Evolutionary conservation across 2,888 invertebrate genomes (phyloP).

Genomic region (Trichogramma evanescens): DNA sequence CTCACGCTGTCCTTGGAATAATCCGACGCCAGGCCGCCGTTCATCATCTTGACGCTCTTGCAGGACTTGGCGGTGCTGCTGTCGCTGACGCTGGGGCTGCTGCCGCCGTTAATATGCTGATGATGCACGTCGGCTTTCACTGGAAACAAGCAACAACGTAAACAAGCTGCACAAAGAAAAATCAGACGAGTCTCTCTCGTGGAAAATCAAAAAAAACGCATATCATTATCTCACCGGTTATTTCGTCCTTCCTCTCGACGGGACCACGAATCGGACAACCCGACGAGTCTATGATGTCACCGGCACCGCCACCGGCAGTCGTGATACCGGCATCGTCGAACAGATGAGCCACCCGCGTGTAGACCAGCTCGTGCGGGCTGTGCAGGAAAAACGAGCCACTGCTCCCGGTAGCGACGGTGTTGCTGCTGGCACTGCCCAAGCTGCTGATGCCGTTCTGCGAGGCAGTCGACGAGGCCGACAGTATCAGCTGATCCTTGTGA

Average conservation of each 20-base stretch:
- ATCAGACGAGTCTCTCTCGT: neutral
- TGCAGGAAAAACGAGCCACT: slow-evolving; percentile 70
- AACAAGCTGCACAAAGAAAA: neutral
- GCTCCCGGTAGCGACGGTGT: neutral
- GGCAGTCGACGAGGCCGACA: neutral
- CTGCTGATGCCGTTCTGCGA: neutral
- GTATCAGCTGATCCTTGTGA: neutral
- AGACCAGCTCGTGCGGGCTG: slow-evolving; percentile 70
- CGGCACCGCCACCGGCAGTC: slow-evolving; percentile 22
- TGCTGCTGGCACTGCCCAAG: neutral
- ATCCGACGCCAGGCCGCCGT: slow-evolving; percentile 10
- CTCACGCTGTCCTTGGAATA: slow-evolving; percentile 32
- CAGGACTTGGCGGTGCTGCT: slow-evolving; percentile 36
- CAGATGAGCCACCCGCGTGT: slow-evolving; percentile 77
- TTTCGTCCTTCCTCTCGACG: slow-evolving; percentile 41
- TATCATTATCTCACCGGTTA: slow-evolving; percentile 40
- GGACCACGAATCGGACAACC: slow-evolving; percentile 5
- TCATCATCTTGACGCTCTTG: slow-evolving; percentile 4
- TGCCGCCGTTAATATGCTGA: neutral
- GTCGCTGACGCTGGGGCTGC: slow-evolving; percentile 24
- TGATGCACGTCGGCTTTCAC: slow-evolving; percentile 79
- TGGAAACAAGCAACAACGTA: slow-evolving; percentile 43
- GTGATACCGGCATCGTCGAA: slow-evolving; percentile 52
- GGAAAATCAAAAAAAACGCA: neutral
- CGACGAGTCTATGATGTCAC: neutral